These are phyloP conservation scores for Pangasius sanitwongsei DNA, from an alignment of 2,797 vertebrate genomes.

Conservation along the genomic window DNA sequence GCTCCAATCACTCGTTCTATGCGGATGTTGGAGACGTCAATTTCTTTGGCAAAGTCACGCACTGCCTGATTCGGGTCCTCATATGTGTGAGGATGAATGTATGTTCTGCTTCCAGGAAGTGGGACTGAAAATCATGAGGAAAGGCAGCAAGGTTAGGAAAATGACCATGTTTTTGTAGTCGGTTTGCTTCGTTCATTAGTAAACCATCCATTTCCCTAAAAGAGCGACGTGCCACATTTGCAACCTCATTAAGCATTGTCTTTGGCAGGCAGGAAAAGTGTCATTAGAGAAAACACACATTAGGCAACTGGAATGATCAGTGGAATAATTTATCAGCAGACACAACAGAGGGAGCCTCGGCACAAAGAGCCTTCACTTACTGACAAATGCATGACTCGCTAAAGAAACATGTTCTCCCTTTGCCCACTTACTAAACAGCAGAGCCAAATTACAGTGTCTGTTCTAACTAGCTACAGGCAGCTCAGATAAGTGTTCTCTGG, in stretches of 20 bases:
- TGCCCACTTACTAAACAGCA: constrained; percentile 31
- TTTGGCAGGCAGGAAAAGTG: constrained; percentile 56
- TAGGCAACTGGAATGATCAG: constrained; percentile 59
- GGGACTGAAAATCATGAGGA: constrained; percentile 68
- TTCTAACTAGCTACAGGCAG: constrained; percentile 13
- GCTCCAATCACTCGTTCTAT: constrained; percentile 83
- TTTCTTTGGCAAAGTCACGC: constrained; percentile 83
- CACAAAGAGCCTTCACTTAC: constrained; percentile 39
- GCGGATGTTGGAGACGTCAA: constrained; percentile 80
- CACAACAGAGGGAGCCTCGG: constrained; percentile 39
- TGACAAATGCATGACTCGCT: constrained; percentile 43
- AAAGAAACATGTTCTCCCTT: constrained; percentile 26
- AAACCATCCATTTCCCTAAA: constrained; percentile 48
- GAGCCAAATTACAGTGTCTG: constrained; percentile 12
- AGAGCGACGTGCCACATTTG: constrained; percentile 47
- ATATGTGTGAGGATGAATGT: constrained; percentile 82
- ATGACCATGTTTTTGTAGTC: constrained; percentile 19
- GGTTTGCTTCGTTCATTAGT: constrained; percentile 52
- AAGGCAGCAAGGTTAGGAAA: constrained; percentile 32
- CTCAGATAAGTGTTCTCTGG: background rate
- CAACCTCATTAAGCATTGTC: constrained; percentile 61
- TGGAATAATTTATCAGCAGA: constrained; percentile 52
- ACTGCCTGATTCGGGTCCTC: constrained; percentile 83
- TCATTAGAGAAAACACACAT: constrained; percentile 62
- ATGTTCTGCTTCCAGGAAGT: constrained; percentile 80